Evolutionary conservation across 2,888 invertebrate species (phyloP).

Genomic region (Nomada flava): DNA sequence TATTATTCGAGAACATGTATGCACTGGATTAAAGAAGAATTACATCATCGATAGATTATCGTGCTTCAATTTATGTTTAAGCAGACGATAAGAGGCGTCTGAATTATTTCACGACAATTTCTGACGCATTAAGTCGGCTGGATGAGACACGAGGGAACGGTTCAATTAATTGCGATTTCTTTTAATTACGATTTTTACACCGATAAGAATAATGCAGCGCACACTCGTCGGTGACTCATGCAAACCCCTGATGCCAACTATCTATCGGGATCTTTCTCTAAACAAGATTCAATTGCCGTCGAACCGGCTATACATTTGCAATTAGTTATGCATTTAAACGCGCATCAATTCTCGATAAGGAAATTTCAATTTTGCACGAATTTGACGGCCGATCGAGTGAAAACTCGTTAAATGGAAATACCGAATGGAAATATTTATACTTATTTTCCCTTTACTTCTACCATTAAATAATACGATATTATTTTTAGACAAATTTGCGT

Average conservation of each 20-base stretch:
- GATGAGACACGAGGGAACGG: conserved; percentile 3
- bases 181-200: conserved; percentile 30
- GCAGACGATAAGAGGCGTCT: not conserved
- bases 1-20: no score
- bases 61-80: not conserved
- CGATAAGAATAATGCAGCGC: conserved; percentile 8
- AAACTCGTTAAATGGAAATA: not conserved
- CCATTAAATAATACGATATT: no score
- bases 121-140: not conserved
- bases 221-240: conserved; percentile 36
- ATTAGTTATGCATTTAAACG: not conserved
- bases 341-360: not conserved
- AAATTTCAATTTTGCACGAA: not conserved
- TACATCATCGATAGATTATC: not conserved
- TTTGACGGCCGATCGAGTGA: not conserved
- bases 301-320: conserved; percentile 3
- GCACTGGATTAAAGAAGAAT: not conserved
- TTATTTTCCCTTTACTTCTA: not conserved
- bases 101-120: conserved; percentile 6
- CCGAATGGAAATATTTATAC: not conserved
- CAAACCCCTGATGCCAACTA: conserved; percentile 23
- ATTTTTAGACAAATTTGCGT: not conserved
- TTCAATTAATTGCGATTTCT: conserved; percentile 37
- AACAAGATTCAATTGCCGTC: conserved; percentile 49
- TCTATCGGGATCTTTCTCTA: conserved; percentile 27